These are phyloP conservation scores for Pemphigus obesinymphae DNA, from an alignment of 1,140 invertebrate genomes.

Conservation along the genomic window DNA sequence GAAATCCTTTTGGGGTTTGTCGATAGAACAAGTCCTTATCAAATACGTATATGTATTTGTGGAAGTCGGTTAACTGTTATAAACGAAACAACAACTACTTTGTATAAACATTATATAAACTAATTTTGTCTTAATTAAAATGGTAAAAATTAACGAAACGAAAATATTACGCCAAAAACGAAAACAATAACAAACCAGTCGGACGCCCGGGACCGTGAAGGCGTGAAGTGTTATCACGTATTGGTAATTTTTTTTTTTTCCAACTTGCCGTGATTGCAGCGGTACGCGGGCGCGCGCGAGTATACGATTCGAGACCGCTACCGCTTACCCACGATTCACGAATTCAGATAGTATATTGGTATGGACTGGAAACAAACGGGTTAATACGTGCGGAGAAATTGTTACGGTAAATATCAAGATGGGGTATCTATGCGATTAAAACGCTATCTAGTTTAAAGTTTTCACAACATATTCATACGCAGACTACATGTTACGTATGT, in stretches of 20 bases:
- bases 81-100: not conserved
- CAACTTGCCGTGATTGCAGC: not conserved
- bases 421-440: too few species aligned
- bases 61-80: too few species aligned
- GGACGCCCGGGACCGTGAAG: not conserved
- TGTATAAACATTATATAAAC: not conserved
- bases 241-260: not conserved
- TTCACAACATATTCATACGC: too few species aligned
- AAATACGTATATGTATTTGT: too few species aligned
- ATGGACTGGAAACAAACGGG: too few species aligned
- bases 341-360: too few species aligned
- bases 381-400: too few species aligned
- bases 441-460: too few species aligned
- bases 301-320: too few species aligned
- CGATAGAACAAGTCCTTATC: not conserved
- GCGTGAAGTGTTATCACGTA: conserved; percentile 34
- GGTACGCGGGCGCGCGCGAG: not conserved
- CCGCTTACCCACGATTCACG: too few species aligned
- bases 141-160: not conserved
- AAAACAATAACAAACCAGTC: conserved; percentile 33
- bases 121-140: not conserved
- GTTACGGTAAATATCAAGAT: too few species aligned
- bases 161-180: not conserved
- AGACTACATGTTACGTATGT: too few species aligned
- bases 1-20: not conserved